phyloP scores from a whole-genome alignment of 2,888 invertebrate species.

The Dusona sp. region DNA sequence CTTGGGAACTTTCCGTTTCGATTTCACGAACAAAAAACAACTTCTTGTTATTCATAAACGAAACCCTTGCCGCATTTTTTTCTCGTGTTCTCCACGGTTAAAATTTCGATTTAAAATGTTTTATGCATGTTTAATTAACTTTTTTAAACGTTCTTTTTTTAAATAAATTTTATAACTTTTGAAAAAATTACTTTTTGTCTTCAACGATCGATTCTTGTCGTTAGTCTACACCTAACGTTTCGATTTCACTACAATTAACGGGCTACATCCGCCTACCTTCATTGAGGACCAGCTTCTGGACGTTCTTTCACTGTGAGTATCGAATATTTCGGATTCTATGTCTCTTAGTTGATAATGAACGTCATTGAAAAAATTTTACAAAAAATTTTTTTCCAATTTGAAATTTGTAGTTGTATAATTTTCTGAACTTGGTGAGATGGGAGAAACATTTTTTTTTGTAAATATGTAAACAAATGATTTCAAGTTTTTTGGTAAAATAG shows the following conservation, averaged over 20 bases:
- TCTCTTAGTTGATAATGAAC: not conserved
- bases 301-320: conserved; percentile 70
- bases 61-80: not conserved
- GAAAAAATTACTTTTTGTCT: not conserved
- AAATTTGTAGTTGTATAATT: not conserved
- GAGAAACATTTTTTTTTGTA: not conserved
- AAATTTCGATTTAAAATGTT: not conserved
- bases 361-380: not conserved
- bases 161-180: not conserved
- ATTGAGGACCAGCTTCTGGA: conserved; percentile 67
- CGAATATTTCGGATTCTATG: not conserved
- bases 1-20: conserved; percentile 2
- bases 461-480: not conserved
- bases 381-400: not conserved
- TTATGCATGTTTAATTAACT: not conserved
- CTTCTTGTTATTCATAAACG: not conserved
- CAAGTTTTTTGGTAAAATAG: too few relatives aligned
- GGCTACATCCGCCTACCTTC: too few relatives aligned
- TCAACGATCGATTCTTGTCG: not conserved
- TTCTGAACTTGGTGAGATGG: not conserved
- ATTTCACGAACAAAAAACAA: conserved; percentile 14
- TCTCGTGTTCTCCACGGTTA: not conserved
- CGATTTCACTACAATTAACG: too few relatives aligned
- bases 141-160: not conserved
- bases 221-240: too few relatives aligned